phyloP scores from a whole-genome alignment of 2,113 vertebrate genomes.

The Paraplagusia blochii region DNA sequence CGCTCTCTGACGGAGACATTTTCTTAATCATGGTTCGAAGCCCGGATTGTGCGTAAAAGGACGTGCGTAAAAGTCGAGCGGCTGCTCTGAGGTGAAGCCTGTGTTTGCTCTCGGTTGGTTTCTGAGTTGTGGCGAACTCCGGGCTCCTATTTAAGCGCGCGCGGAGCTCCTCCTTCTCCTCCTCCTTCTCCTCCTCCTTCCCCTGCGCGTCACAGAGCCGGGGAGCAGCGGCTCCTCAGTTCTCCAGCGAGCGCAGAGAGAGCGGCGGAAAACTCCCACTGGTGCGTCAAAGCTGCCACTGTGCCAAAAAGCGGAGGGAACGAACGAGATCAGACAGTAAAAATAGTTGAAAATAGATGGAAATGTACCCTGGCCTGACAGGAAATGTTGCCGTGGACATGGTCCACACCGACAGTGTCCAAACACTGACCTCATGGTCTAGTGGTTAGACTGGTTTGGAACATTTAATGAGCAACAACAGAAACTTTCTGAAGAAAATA shows the following conservation, averaged over 20 bases:
- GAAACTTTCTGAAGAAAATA: too few relatives aligned
- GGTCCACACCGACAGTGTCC: too few relatives aligned
- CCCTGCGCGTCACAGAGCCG: slow-evolving; percentile 45
- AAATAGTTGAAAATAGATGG: neutral
- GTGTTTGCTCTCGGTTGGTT: slow-evolving; percentile 20
- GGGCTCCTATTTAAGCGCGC: slow-evolving; percentile 36
- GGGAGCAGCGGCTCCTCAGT: neutral
- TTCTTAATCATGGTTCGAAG: slow-evolving; percentile 89
- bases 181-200: neutral
- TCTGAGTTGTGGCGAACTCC: neutral
- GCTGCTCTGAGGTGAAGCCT: rapidly evolving
- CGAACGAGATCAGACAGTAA: neutral
- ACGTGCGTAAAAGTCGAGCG: slow-evolving; percentile 14
- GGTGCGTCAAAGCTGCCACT: slow-evolving; percentile 49
- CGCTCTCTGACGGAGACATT: slow-evolving; percentile 86
- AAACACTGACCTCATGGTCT: too few relatives aligned
- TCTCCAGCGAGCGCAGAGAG: slow-evolving; percentile 5
- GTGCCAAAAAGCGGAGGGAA: slow-evolving; percentile 1
- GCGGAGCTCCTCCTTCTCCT: slow-evolving; percentile 26
- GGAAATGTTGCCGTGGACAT: too few relatives aligned
- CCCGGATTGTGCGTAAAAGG: neutral
- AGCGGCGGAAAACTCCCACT: slow-evolving; percentile 28
- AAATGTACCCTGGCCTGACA: too few relatives aligned
- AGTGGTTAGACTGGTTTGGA: too few relatives aligned
- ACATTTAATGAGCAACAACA: too few relatives aligned